Percentiles rank a stretch among this genome's conserved stretches.
These are phyloP conservation scores for Nymphalis c-album DNA, from an alignment of 2,888 invertebrate genomes.

Conservation along the genomic window DNA sequence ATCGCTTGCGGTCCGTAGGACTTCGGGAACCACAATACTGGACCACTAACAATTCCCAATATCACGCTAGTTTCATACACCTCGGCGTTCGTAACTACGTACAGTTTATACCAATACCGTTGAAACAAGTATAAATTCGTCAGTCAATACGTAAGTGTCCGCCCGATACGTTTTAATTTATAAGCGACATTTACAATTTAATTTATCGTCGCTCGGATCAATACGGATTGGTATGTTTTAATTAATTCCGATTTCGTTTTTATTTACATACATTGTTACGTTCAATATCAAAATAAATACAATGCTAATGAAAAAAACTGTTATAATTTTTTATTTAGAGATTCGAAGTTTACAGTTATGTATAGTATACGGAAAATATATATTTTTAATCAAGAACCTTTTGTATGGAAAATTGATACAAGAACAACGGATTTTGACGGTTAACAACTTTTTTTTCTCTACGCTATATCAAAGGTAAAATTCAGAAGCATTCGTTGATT, in stretches of 20 bases:
- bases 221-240: conserved; percentile 16
- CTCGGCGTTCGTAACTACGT: background rate
- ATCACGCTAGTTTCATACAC: conserved; percentile 37
- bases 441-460: too few species aligned
- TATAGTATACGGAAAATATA: too few species aligned
- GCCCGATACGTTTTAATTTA: conserved; percentile 27
- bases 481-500: too few species aligned
- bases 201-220: conserved; percentile 22
- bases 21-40: conserved; percentile 51
- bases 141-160: conserved; percentile 18
- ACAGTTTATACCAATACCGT: conserved; percentile 8
- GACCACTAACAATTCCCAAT: conserved; percentile 53
- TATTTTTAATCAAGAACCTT: too few species aligned
- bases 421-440: too few species aligned
- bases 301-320: background rate
- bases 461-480: too few species aligned
- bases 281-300: conserved; percentile 1
- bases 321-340: too few species aligned
- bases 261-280: background rate
- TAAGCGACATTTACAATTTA: conserved; percentile 25
- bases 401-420: too few species aligned
- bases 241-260: conserved; percentile 18
- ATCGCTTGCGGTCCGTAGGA: conserved; percentile 58
- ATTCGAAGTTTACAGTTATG: too few species aligned
- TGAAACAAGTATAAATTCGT: conserved; percentile 17